phyloP scores from a whole-genome alignment of 92 coral and sea anemone genomes.

The Muricea muricata region DNA sequence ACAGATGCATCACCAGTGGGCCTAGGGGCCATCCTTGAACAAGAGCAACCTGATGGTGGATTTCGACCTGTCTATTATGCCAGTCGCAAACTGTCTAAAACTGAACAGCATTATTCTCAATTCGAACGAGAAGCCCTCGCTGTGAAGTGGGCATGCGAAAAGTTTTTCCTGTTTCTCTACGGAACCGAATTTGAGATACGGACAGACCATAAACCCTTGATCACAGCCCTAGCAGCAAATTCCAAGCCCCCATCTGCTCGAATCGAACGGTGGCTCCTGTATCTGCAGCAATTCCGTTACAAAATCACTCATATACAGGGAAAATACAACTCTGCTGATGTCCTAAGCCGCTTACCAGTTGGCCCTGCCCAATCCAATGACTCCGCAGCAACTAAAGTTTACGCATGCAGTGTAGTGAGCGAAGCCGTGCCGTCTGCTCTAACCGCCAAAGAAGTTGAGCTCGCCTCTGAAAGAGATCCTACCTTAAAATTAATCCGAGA shows the following conservation, averaged over 20 bases:
- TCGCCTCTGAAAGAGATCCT: conserved; percentile 54
- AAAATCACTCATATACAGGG: conserved; percentile 54
- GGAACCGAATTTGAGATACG: conserved; percentile 33
- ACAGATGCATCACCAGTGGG: conserved; percentile 79
- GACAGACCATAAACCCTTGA: conserved; percentile 63
- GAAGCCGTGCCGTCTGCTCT: conserved; percentile 54
- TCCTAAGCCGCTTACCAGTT: conserved; percentile 61
- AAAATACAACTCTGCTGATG: conserved; percentile 65
- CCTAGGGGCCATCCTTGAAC: conserved; percentile 55
- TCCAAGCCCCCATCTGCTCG: conserved; percentile 69
- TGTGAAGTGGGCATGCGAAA: conserved; percentile 69
- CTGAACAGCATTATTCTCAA: conserved; percentile 71
- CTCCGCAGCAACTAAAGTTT: conserved; percentile 33
- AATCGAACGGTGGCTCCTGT: conserved; percentile 67
- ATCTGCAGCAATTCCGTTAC: conserved; percentile 66
- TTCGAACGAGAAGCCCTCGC: conserved; percentile 73
- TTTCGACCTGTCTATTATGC: conserved; percentile 77
- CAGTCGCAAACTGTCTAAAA: conserved; percentile 60
- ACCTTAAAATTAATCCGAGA: conserved; percentile 52
- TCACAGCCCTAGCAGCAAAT: conserved; percentile 60
- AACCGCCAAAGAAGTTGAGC: conserved; percentile 54
- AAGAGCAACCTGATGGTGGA: conserved; percentile 61
- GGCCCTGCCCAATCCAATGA: conserved; percentile 31
- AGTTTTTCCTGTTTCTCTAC: conserved; percentile 55
- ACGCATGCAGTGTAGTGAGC: conserved; percentile 65